phyloP scores from a whole-genome alignment of 2,797 vertebrate genomes.

The Betta splendens region DNA sequence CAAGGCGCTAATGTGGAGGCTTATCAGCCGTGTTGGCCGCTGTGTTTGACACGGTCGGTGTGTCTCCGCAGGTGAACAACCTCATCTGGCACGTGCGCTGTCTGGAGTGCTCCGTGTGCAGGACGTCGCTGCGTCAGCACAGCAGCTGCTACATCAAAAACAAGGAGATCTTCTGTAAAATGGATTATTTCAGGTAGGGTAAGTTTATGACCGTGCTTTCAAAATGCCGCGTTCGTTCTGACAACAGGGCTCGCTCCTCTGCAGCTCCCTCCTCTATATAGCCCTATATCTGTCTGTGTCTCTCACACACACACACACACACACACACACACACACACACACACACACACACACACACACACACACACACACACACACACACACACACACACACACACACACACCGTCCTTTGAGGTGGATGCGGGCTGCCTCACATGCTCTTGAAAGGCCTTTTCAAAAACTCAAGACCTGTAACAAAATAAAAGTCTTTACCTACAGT shows the following conservation, averaged over 20 bases:
- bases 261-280: not conserved
- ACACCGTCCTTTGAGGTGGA: constrained; percentile 31
- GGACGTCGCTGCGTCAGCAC: constrained; percentile 94
- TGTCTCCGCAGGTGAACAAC: constrained; percentile 92
- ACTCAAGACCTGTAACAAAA: constrained; percentile 65
- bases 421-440: constrained; percentile 61
- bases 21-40: not conserved
- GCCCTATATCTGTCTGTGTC: constrained; percentile 1
- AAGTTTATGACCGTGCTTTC: constrained; percentile 81
- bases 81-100: constrained; percentile 98
- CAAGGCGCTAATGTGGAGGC: constrained; percentile 6
- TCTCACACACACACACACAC: no score
- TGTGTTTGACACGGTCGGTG: constrained; percentile 33
- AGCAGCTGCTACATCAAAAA: constrained; percentile 99
- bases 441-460: constrained; percentile 63
- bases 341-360: constrained; percentile 11
- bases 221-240: constrained; percentile 49
- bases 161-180: constrained; percentile 99
- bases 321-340: constrained; percentile 6
- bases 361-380: not conserved
- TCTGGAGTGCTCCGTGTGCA: constrained; percentile 96
- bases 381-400: constrained; percentile 14
- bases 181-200: constrained; percentile 99
- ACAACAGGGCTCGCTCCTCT: not conserved
- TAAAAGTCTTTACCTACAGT: constrained; percentile 35